Percentiles rank a stretch among this genome's conserved stretches.
Conservation (phyloP, 2,113 vertebrate species). For the chimpanzee (Pan troglodytes) region NHGRI_mPanTro3-v2.1_pri NC_072417.2:83837501-83838000, state of each 20-base stretch:
- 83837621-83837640: background rate
- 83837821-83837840: background rate
- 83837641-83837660: background rate
- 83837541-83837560: background rate
- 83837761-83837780: background rate
- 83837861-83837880: background rate
- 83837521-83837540: background rate
- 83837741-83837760: accelerated
- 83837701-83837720: background rate
- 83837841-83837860: background rate
- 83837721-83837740: background rate
- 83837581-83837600: background rate
- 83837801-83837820: background rate
- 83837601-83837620: background rate
- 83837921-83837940: background rate
- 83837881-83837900: background rate
- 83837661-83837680: background rate
- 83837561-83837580: background rate
- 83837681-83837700: background rate
- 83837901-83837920: background rate
- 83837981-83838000: background rate
- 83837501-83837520: background rate
- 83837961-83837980: background rate
- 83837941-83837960: background rate
- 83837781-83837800: background rate